These are phyloP conservation scores for Geophilus truncorum DNA, from an alignment of 2,888 invertebrate species.

Conservation along the genomic window DNA sequence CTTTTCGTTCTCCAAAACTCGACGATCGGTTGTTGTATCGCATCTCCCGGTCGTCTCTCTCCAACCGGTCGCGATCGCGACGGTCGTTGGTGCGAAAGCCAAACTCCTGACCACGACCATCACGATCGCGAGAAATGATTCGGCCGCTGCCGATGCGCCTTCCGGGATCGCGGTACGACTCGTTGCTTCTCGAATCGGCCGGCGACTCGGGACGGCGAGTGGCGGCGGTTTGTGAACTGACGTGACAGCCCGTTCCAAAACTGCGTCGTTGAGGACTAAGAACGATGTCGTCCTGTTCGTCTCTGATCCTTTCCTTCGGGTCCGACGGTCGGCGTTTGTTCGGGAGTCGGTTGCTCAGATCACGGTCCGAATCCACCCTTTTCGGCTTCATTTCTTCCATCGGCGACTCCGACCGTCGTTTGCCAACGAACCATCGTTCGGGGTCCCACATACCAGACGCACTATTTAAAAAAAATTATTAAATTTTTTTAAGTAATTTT, in stretches of 20 bases:
- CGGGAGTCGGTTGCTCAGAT: constrained; percentile 42
- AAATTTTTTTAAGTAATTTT: background rate
- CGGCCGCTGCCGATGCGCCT: constrained; percentile 79
- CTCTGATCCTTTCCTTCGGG: constrained; percentile 64
- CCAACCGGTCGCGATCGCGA: constrained; percentile 38
- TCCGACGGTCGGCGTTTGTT: constrained; percentile 46
- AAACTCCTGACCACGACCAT: constrained; percentile 45
- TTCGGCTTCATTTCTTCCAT: constrained; percentile 40
- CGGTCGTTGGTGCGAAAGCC: constrained; percentile 37
- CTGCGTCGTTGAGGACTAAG: constrained; percentile 79
- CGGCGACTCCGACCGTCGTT: constrained; percentile 43
- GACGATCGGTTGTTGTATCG: constrained; percentile 40
- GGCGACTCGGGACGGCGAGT: constrained; percentile 40
- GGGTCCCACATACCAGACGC: constrained; percentile 53
- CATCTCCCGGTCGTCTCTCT: constrained; percentile 42
- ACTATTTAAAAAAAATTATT: background rate
- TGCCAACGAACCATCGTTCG: constrained; percentile 50
- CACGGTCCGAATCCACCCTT: constrained; percentile 42
- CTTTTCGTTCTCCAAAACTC: constrained; percentile 33
- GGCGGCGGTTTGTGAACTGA: constrained; percentile 52
- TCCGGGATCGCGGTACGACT: constrained; percentile 38
- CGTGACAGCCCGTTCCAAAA: constrained; percentile 81
- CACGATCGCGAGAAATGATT: constrained; percentile 63
- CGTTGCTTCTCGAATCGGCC: constrained; percentile 38
- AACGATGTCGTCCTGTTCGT: constrained; percentile 77